These are phyloP conservation scores for Neotoma lepida DNA, from an alignment of 2,113 vertebrate species.

Conservation along the genomic window DNA sequence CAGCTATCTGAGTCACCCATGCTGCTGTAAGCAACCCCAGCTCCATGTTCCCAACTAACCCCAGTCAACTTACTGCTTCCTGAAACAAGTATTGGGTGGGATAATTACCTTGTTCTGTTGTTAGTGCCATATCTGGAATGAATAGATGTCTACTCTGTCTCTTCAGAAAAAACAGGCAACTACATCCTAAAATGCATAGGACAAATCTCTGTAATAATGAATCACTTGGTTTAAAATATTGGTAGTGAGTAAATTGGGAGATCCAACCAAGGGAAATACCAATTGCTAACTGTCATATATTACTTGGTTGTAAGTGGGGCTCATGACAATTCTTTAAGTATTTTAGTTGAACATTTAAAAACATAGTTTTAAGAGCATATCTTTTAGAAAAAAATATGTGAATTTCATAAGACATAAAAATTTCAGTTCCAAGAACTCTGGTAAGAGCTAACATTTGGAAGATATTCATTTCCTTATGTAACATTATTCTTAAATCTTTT, in stretches of 20 bases:
- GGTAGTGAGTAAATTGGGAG: not conserved
- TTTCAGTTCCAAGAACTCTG: not conserved
- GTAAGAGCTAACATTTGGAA: not conserved
- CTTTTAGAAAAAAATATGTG: not conserved
- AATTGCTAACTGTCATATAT: not conserved
- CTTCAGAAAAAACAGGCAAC: not conserved
- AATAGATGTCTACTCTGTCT: not conserved
- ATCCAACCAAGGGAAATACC: not conserved
- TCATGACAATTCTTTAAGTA: not conserved
- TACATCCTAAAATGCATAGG: not conserved
- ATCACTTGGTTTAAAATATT: not conserved
- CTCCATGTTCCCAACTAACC: not conserved
- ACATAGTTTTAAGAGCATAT: not conserved
- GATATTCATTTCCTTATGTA: not conserved
- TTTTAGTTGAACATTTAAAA: conserved; percentile 27
- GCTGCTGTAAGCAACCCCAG: not conserved
- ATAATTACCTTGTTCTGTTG: not conserved
- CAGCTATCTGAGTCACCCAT: not conserved
- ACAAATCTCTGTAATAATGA: not conserved
- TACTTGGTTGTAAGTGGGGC: not conserved
- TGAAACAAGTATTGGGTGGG: not conserved
- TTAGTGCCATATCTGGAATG: not conserved
- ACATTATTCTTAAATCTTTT: not conserved
- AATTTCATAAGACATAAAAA: conserved; percentile 12
- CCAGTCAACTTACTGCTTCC: not conserved